phyloP scores from a whole-genome alignment of 2,888 invertebrate genomes.

The Drosophila demipolita region DNA sequence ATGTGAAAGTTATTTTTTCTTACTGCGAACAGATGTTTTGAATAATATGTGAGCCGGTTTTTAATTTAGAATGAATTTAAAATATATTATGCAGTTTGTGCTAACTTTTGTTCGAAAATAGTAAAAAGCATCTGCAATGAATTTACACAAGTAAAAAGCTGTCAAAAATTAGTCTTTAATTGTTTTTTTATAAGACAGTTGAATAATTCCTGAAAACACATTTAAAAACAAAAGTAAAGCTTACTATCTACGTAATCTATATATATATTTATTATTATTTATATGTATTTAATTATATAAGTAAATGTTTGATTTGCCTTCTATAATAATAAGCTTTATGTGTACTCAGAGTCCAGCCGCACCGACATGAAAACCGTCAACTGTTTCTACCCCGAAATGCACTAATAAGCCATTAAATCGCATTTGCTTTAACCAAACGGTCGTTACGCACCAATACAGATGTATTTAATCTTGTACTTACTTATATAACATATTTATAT shows the following conservation, averaged over 20 bases:
- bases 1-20: not conserved
- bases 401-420: conserved; percentile 64
- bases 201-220: not conserved
- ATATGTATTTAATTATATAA: not conserved
- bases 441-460: conserved; percentile 27
- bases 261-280: no score
- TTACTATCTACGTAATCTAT: not conserved
- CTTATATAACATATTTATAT: not conserved
- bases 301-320: not conserved
- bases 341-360: not conserved
- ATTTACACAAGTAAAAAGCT: not conserved
- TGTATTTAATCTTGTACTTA: conserved; percentile 27
- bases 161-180: not conserved
- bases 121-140: not conserved
- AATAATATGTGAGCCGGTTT: not conserved
- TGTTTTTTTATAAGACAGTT: not conserved
- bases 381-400: conserved; percentile 11
- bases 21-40: not conserved
- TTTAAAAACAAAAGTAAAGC: not conserved
- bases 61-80: not conserved
- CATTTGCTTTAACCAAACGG: conserved; percentile 34
- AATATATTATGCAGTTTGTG: not conserved
- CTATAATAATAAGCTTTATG: not conserved
- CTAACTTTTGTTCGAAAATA: not conserved
- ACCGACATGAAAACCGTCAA: not conserved